Evolutionary conservation across 1,140 invertebrate genomes (phyloP), one percentile per base, ranked within the genome.

Genomic region (Drosophila paulistorum): DNA sequence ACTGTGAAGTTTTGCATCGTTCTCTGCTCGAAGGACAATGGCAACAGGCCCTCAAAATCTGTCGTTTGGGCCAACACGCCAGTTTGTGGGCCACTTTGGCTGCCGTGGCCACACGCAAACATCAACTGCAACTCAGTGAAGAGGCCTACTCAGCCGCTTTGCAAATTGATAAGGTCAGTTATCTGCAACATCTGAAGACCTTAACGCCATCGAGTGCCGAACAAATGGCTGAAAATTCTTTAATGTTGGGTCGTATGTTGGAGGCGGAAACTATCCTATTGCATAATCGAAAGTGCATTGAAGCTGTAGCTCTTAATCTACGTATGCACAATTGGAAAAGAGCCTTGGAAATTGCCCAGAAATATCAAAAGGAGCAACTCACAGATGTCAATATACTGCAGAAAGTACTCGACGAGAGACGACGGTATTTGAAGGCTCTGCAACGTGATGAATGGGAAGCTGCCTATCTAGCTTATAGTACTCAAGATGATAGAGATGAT

Each of bases 141-240:
- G 95, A 98, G 90, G 96, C 97, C 23, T 99, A 98, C 92, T 96
- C 97, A 26, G 96, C 97, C n/a, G 96, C 98, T 35, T 94, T 96
- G 72, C 95, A 97, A 94, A 95, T 95, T 57, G 98, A 98, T 82
- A 98, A 98, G 94, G 97, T 98, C 0, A 94, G 96, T 78, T 98
- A 97, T 90, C 95, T 98, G 55, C 95, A 96, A 84, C 94, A 97
- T 72, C 95, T 98, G 45, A 97, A 97, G 93, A 93, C 91, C 71
- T 80, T 94, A 39, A 81, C 94, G 14, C 93, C 93, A 17, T 82
- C 85, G 7, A 94, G 94, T 89, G 92, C 93, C 7, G 93, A 96
- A 61, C 94, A 95, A 84, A 94, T 95, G 86, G 97, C 97, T n/a
- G 96, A 96, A 92, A 96, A 97, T 92, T 95, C 96, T 0, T 90